A percentile compares a stretch with the other conserved stretches of the same genome.
These are phyloP conservation scores for Panopea generosa DNA, from an alignment of 2,888 invertebrate species.

Conservation along the genomic window DNA sequence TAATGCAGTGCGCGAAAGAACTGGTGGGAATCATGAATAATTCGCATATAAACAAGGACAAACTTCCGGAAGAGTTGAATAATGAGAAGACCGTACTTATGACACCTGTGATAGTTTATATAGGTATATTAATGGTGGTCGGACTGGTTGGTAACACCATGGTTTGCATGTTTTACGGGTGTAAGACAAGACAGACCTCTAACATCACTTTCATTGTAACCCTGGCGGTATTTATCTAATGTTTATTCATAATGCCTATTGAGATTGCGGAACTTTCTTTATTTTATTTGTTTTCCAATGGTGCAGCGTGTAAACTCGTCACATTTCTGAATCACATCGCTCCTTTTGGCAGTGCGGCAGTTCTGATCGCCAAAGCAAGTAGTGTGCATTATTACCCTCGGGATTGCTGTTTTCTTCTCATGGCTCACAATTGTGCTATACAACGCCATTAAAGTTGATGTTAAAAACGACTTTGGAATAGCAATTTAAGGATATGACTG, in stretches of 20 bases:
- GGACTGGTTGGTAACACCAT: conserved; percentile 71
- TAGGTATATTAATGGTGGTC: conserved; percentile 64
- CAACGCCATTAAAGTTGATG: conserved; percentile 62
- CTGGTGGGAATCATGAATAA: too few relatives aligned
- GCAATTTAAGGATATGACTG: conserved; percentile 68
- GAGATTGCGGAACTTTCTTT: conserved; percentile 74
- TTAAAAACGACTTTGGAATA: conserved; percentile 29
- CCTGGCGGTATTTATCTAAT: conserved; percentile 66
- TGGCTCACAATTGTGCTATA: conserved; percentile 70
- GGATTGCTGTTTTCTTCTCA: conserved; percentile 55
- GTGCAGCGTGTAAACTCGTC: conserved; percentile 65
- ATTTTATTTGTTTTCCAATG: conserved; percentile 65
- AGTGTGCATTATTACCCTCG: conserved; percentile 30
- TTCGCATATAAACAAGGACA: conserved; percentile 16
- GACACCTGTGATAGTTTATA: conserved; percentile 66
- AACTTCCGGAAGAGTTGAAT: conserved; percentile 45
- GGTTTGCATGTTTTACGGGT: conserved; percentile 68
- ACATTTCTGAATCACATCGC: conserved; percentile 66
- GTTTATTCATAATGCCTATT: conserved; percentile 69
- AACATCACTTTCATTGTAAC: conserved; percentile 71
- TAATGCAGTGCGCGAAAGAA: too few relatives aligned
- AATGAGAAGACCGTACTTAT: conserved; percentile 64
- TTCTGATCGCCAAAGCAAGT: conserved; percentile 69
- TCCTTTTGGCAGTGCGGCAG: conserved; percentile 64
- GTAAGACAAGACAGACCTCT: conserved; percentile 62